Evolutionary conservation across 2,797 vertebrate genomes (phyloP), one percentile per base, ranked within the genome.

Genomic region (Microctenopoma steveboyesi): DNA sequence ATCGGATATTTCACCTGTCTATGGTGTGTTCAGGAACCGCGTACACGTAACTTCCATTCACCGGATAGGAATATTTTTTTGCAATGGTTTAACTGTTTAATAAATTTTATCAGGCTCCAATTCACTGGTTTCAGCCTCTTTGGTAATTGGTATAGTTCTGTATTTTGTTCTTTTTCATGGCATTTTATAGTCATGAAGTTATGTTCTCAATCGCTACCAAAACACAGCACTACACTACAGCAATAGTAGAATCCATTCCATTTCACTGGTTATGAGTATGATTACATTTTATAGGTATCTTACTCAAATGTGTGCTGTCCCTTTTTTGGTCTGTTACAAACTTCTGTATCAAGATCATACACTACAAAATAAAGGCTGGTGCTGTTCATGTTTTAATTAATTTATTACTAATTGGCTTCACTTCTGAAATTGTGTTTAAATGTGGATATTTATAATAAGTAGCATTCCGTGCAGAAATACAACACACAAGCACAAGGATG

Each of bases 401-500:
- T 3, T 46, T 1, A 7, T 33, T 27, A 64, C 8, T 4, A 48
- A 39, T 4, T 2, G 3, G 22, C 4, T 25, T 5, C 12, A 1
- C 49, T 46, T 1, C 16, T 9, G 4, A 25, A 46, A 46, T 1
- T 46, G 46, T 22, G 43, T 45, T 0, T 3, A 8, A 45, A n/a
- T 22, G 0, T 50, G 37, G 7, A 25, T 35, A 2, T 48, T 13
- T 28, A 14, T 2, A 59, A 22, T 35, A 22, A 22, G 22, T 22
- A 18, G 5, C 28, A 27, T 18, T 48, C 4, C 10, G 8, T 27
- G 60, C 3, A 81, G 63, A 87, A 82, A 71, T 39, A 82, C 18
- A 53, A 85, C 54, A 81, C 13, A 22, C 22, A 22, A 52, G 53
- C 64, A 86, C 70, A 79, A 15, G 63, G 40, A n/a, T 91, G 86